Evolutionary conservation across 2,113 vertebrate genomes (phyloP), one percentile per base, ranked within the genome.

Genomic region (Rhinolophus ferrumequinum): DNA sequence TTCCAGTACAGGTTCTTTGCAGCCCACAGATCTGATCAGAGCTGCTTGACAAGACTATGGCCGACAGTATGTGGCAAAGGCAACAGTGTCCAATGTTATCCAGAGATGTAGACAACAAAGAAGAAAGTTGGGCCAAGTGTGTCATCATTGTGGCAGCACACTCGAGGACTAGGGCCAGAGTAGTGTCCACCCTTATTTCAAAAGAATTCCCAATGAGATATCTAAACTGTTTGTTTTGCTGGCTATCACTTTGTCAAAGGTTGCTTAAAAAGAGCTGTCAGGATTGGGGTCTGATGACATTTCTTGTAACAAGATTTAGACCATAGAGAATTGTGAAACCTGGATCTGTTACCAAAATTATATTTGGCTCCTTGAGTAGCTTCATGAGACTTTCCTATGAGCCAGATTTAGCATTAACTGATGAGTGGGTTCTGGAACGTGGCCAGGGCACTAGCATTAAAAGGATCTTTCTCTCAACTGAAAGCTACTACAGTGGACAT

Each of bases 231-330:
- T 79, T 95, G 70, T 92, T 95, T 93, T 81, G 75, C 91, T 80
- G 52, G 47, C 64, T 95, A 80, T 95, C 83, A 97, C 83, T 95
- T 93, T 87, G 86, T 76, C 87, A 94, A 92, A 94, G 72, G 56
- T 69, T 97, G 90, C 84, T 88, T 92, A 92, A 96, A 96, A 95
- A 88, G 87, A 95, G 60, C 82, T 96, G 87, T 94, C 83, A 89
- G 41, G 54, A 95, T 28, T 95, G 41, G 75, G 62, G 69, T 79
- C 81, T 73, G 62, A 96, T 66, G 72, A 87, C 92, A 97, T 96
- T 79, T 96, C 56, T 62, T 96, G 88, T 86, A 96, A 92, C 67
- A 88, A 92, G 70, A 90, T 90, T 93, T 95, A 95, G 76, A 69
- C 89, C 13, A 2, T 8, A 87, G 90, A 96, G 64, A 90, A 84